Conservation (phyloP, 2,113 vertebrate genomes). For the Campylomormyrus tamandua region DNA sequence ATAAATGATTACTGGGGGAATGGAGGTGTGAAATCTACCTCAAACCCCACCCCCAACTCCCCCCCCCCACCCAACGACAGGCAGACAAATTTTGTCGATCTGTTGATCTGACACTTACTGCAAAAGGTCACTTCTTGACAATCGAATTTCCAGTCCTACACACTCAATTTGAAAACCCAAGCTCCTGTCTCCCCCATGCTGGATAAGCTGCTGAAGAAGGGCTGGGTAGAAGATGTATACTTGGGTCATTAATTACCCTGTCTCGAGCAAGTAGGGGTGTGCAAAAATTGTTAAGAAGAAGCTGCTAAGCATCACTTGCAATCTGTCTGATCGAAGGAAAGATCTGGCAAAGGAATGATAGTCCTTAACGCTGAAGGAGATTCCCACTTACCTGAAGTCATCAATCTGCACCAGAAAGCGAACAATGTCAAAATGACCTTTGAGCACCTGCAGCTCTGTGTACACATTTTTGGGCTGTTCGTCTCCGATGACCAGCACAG, state of each 20-base stretch:
- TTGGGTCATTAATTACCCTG: neutral
- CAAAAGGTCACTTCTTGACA: constrained; percentile 12
- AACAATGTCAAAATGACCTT: constrained; percentile 91
- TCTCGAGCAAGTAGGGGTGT: neutral
- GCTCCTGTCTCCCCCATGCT: neutral
- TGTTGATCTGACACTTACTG: constrained; percentile 4
- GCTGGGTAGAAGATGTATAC: neutral
- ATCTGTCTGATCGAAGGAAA: constrained; percentile 57
- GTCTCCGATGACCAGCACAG: constrained; percentile 81
- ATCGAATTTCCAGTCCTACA: neutral
- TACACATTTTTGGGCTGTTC: constrained; percentile 91
- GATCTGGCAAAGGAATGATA: constrained; percentile 39
- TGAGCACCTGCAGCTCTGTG: constrained; percentile 88
- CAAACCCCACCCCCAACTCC: constrained; percentile 52
- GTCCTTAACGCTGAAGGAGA: constrained; percentile 29
- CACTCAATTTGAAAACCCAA: neutral
- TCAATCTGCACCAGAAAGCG: constrained; percentile 92
- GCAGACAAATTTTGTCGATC: neutral
- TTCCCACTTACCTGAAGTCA: constrained; percentile 77
- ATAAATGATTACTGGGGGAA: constrained; percentile 79
- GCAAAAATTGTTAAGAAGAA: constrained; percentile 8
- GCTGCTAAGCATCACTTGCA: constrained; percentile 59
- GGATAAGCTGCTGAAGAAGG: neutral
- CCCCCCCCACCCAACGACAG: constrained; percentile 31
- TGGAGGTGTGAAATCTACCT: constrained; percentile 72